These are phyloP conservation scores for Rotaria magnacalcarata DNA, from an alignment of 2,888 invertebrate species.

Conservation along the genomic window DNA sequence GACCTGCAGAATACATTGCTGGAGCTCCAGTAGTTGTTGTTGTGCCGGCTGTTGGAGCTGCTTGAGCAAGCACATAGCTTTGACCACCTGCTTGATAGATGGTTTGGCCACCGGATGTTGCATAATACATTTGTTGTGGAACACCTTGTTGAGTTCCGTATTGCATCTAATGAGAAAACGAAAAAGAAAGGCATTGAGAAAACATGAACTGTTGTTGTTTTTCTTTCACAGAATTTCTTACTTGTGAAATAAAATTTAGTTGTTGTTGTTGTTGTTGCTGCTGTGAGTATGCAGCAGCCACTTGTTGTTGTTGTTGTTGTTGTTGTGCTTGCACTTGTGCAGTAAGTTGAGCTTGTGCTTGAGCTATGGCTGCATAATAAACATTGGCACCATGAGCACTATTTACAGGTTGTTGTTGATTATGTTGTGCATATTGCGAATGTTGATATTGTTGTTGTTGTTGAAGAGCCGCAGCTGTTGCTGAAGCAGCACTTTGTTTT, in stretches of 20 bases:
- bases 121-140: conserved; percentile 33
- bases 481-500: conserved; percentile 18
- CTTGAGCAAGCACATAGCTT: conserved; percentile 14
- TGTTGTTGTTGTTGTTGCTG: conserved; percentile 17
- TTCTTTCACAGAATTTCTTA: not conserved
- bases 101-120: conserved; percentile 14
- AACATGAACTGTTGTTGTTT: not conserved
- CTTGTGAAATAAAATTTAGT: not conserved
- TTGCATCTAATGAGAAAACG: not conserved
- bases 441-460: conserved; percentile 13
- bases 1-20: conserved; percentile 6
- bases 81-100: conserved; percentile 14
- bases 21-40: not conserved
- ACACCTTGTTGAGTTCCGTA: conserved; percentile 1
- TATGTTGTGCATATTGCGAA: not conserved
- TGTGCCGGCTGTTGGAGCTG: not conserved
- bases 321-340: not conserved
- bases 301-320: not conserved
- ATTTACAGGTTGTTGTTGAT: not conserved
- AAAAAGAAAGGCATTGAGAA: not conserved
- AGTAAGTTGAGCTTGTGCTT: conserved; percentile 2
- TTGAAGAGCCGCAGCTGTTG: conserved; percentile 18
- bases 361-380: not conserved
- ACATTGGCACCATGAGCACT: not conserved
- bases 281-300: not conserved